phyloP scores from a whole-genome alignment of 2,888 invertebrate species.

The Scotopteryx bipunctaria region DNA sequence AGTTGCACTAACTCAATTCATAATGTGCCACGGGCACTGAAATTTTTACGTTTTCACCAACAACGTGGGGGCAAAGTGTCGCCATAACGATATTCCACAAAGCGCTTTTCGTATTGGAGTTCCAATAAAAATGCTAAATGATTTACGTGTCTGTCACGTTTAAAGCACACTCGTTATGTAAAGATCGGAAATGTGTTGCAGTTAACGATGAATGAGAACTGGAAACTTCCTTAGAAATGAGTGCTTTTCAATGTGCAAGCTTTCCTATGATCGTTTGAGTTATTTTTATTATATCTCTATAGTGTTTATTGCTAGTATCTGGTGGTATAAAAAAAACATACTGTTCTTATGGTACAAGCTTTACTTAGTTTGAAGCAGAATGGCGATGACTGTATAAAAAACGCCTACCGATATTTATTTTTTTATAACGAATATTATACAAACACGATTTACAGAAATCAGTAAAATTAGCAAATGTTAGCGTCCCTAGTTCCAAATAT shows the following conservation, averaged over 20 bases:
- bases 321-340: too few relatives aligned
- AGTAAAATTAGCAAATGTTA: too few relatives aligned
- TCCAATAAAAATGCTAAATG: constrained; percentile 33
- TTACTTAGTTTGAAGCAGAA: too few relatives aligned
- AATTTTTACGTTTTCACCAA: constrained; percentile 62
- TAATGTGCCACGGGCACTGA: constrained; percentile 58
- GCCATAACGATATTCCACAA: constrained; percentile 29
- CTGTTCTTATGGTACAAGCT: too few relatives aligned
- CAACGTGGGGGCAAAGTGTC: constrained; percentile 35
- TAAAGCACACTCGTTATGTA: constrained; percentile 24
- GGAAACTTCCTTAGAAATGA: constrained; percentile 3
- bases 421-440: background rate
- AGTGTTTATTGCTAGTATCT: too few relatives aligned
- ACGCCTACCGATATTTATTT: too few relatives aligned
- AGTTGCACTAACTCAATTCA: constrained; percentile 75
- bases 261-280: constrained; percentile 8
- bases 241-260: constrained; percentile 14
- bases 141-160: constrained; percentile 35
- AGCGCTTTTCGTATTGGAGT: constrained; percentile 28
- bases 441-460: too few relatives aligned
- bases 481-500: too few relatives aligned
- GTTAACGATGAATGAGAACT: constrained; percentile 16
- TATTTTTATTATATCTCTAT: background rate
- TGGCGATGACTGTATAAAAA: too few relatives aligned
- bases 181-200: constrained; percentile 16